A percentile compares a stretch with the other conserved stretches of the same genome.
These are phyloP conservation scores for Lysandra coridon DNA, from an alignment of 2,888 invertebrate genomes.

Conservation along the genomic window DNA sequence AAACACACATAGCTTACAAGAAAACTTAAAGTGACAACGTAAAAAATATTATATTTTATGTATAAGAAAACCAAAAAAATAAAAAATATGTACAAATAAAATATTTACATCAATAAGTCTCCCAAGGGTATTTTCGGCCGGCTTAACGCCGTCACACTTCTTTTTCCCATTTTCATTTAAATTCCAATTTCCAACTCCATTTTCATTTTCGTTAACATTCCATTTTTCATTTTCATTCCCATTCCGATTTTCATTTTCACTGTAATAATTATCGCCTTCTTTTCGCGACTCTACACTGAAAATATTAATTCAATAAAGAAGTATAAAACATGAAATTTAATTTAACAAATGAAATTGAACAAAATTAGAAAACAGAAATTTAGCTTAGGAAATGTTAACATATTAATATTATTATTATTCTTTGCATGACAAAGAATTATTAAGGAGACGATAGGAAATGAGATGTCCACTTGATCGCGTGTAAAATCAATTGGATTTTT, in stretches of 20 bases:
- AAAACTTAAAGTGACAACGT: not conserved
- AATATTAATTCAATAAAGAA: not conserved
- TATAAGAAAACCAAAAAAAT: no score
- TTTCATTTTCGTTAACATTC: not conserved
- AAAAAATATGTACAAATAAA: no score
- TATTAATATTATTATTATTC: no score
- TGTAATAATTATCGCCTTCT: not conserved
- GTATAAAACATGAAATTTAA: no score
- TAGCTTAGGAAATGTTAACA: no score
- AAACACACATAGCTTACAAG: no score
- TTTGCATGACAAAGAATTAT: no score
- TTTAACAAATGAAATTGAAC: no score
- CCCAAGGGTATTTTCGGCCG: not conserved
- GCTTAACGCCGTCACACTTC: not conserved
- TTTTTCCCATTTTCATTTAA: not conserved
- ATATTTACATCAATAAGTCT: not conserved
- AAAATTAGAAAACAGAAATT: no score
- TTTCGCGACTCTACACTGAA: not conserved
- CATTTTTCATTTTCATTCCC: not conserved
- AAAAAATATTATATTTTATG: not conserved
- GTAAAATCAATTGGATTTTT: no score
- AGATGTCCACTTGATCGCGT: no score
- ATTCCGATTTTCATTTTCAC: not conserved
- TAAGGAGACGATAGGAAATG: no score
- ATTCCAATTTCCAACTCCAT: not conserved